Evolutionary conservation across 2,113 vertebrate genomes (phyloP), one percentile per base, ranked within the genome.

Genomic region (Varanus salvator): DNA sequence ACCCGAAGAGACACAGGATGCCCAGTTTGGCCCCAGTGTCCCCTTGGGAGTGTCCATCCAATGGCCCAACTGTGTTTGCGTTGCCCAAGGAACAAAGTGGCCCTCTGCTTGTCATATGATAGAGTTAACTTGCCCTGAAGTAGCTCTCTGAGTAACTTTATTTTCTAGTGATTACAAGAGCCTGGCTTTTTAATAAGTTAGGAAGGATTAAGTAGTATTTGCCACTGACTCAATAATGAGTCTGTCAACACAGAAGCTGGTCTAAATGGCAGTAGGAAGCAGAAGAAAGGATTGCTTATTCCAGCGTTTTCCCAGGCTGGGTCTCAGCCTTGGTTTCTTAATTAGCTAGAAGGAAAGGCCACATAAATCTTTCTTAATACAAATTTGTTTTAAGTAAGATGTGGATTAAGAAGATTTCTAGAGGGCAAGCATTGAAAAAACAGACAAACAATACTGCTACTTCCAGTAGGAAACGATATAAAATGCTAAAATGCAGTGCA

Each of bases 91-190:
- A 23, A 21, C 31, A 38, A 17, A 31, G 44, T n/a, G 9, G 38
- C 71, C 31, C 12, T 27, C 17, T 21, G 78, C 1, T 34, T 74
- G 66, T 50, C 68, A 86, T 81, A 54, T 17, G n/a, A 34, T 69
- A 54, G 50, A 3, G 75, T 48, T 48, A 88, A 90, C 17, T 11
- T 85, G 69, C 7, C 44, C 88, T 57, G 74, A 86, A 64, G 84
- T 69, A 85, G 76, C 85, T 23, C n/a, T 90, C 75, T 9, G 81
- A 90, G 66, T 80, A 64, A 68, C 48, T 52, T 60, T 76, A 76
- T 91, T 15, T 80, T 87, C 74, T 91, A 90, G 87, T 31, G 60
- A 90, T 82, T 25, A 75, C 71, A 44, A 85, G 88, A 85, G 21
- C 12, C 19, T 86, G 19, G 38, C 83, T 50, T 87, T 85, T 93